Evolutionary conservation across 2,797 vertebrate genomes (phyloP), one percentile per base, ranked within the genome.

Genomic region (Oophaga sylvatica): DNA sequence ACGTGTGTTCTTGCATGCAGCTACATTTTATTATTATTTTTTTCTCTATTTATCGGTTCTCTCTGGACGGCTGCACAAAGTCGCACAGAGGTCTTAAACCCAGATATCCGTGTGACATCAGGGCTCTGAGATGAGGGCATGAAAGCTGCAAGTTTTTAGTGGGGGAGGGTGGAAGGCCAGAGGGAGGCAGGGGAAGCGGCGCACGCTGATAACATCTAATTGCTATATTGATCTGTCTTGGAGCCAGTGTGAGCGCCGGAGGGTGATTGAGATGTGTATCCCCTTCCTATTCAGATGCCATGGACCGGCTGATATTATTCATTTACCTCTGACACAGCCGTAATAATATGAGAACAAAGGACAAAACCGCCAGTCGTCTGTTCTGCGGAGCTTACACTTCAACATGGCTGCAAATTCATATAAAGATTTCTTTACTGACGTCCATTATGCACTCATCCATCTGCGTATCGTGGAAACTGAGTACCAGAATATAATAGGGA

Each of bases 131-230:
- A 77, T 81, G 70, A 68, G 57, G 35, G n/a, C 76, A 86, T 83
- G 31, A 86, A 89, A 73, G 84, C 84, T 56, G 63, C 35, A 81
- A 41, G 79, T 62, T 13, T 87, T 65, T 87, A 15, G 75, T 78
- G 62, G 80, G 79, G 65, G 73, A 56, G 29, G 53, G 56, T 59
- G 63, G 45, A 70, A 83, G 77, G 75, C 81, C 63, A 45, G 78
- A 83, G 59, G 56, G 63, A 85, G 22, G 57, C 73, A 88, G 91
- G 85, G 89, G 90, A 89, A 90, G 91, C 48, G 78, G 90, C 56
- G 31, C 86, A 90, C 6, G 73, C 93, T 94, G 94, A 94, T 95
- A 93, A 92, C 93, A 95, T 93, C 94, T 94, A 95, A 94, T 94
- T 94, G 94, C 92, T 90, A 91, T 92, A 95, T 95, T 80, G 94